Base-by-base conservation (phyloP, 2,797 vertebrate genomes). In the Threskiornis aethiopicus region DNA sequence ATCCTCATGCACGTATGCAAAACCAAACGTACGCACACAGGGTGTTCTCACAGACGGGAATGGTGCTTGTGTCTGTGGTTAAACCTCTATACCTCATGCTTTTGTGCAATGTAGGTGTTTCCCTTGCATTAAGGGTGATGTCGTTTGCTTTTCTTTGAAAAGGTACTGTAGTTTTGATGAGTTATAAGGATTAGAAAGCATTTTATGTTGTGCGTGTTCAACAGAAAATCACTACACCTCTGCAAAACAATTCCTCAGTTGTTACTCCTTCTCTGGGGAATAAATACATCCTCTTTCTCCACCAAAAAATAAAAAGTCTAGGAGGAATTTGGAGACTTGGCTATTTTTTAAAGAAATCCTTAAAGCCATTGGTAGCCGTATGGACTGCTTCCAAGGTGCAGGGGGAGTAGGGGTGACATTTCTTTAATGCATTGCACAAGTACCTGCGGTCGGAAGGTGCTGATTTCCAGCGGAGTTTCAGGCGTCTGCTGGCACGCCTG, bases 391-490 rank as follows among this genome's bases (percentile, higher is more conserved):
- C 33, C 29, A 4, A 35, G 46, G 21, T 6, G 58, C 52, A 14
- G 13, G 42, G 29, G 25, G 3, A 5, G 25, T 2, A 10, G 73
- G 15, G 29, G 57, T 16, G 52, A 12, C 22, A 1, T 51, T 52
- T 67, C 69, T 26, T 52, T 8, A 13, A 22, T 6, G 16, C 39
- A 1, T 2, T 9, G 24, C 14, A 6, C n/a, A 10, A 2, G 42
- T 8, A 8, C 51, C 37, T 9, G 24, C 17, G 2, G 24, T 28
- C 0, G 1, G 4, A 1, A 2, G 2, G 69, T 2, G 33, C 87
- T 19, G 49, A 0, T 70, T 31, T 26, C 51, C 46, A 2, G 7
- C 10, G 42, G 78, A 47, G 11, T n/a, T 77, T 8, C 55, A n/a
- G 46, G 20, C 5, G 3, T 10, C 58, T 21, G 31, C 70, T 44